Percentiles rank a stretch among this genome's conserved stretches.
Evolutionary conservation across 23 tunicate genomes (phyloP).

Genomic region (Trididemnum clinides): DNA sequence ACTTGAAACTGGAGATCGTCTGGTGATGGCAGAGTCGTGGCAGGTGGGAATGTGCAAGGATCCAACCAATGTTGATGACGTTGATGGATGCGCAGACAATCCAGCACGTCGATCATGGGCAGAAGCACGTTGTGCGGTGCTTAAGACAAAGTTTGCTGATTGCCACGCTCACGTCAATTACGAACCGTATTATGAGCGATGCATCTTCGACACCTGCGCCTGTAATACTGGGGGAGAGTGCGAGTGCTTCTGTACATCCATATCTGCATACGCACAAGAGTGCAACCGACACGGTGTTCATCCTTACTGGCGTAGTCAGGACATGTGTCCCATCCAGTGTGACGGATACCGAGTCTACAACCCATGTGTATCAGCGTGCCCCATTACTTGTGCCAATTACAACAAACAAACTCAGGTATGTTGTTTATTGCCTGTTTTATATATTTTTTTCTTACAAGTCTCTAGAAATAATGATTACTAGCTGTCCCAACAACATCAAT

Average conservation of each 20-base stretch:
- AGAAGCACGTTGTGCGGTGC: constrained; percentile 86
- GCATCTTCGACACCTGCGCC: constrained; percentile 91
- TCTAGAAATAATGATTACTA: no score
- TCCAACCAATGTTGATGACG: constrained; percentile 73
- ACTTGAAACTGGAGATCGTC: constrained; percentile 73
- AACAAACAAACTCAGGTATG: constrained; percentile 57
- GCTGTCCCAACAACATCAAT: background rate
- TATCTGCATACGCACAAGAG: constrained; percentile 94
- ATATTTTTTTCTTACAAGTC: no score
- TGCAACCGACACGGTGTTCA: constrained; percentile 91
- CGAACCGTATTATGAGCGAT: constrained; percentile 90
- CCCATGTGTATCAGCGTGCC: constrained; percentile 95
- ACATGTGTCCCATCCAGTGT: constrained; percentile 95
- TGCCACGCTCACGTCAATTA: constrained; percentile 83
- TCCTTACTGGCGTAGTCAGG: constrained; percentile 93
- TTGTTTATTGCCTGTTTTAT: no score
- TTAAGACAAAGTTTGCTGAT: constrained; percentile 84
- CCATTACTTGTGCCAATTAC: constrained; percentile 93
- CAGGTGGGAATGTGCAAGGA: constrained; percentile 88
- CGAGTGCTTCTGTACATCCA: constrained; percentile 97
- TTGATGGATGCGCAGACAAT: constrained; percentile 84
- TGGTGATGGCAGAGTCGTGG: constrained; percentile 91
- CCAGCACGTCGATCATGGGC: constrained; percentile 94
- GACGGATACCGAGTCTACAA: constrained; percentile 90
- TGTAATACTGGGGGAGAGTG: constrained; percentile 96